Evolutionary conservation across 2,888 invertebrate genomes (phyloP), one percentile per base, ranked within the genome.

Genomic region (Pantelozetes paolii): DNA sequence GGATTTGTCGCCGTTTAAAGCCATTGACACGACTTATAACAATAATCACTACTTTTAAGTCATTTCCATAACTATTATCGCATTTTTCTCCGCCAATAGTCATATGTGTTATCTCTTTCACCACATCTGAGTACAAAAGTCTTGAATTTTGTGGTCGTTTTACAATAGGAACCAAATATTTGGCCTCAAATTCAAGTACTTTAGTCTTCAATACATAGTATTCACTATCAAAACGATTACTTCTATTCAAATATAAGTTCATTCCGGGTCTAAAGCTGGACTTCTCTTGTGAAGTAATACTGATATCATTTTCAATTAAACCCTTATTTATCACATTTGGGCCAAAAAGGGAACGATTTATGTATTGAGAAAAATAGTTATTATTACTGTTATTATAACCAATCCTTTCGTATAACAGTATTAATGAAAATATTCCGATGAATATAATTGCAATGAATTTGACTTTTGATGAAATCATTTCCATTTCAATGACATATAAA

Each of bases 21-120:
- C 67, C 73, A 36, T 73, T 48, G 26, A 67, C 67, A 30, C 67
- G 64, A 20, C 45, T 69, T 32, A 73, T 67, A n/a, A 73, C 73
- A 13, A 73, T n/a, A 20, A 73, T 42, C 2, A 73, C 69, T 1
- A 57, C 73, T 11, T 45, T 3, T n/a, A 69, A 20, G 26, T 48
- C n/a, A 8, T 48, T n/a, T 20, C 73, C 73, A 36, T 67, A 73
- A 20, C 13, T 64, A 11, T 3, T 26, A 32, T 50, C 50, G 26
- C 59, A 59, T 30, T 13, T 20, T 8, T 59, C 8, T 8, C 30
- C 30, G 18, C 59, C 59, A 30, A 59, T 30, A 15, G 59, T 59
- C 59, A 59, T 59, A 13, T 6, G 23, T 2, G 30, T 28, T 8
- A 59, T 30, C 13, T 59, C 3, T 28, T 26, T 3, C 6, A 59